A percentile compares a stretch with the other conserved stretches of the same genome.
Evolutionary conservation across 2,888 invertebrate genomes (phyloP).

Genomic region (Parasteatoda lunata): DNA sequence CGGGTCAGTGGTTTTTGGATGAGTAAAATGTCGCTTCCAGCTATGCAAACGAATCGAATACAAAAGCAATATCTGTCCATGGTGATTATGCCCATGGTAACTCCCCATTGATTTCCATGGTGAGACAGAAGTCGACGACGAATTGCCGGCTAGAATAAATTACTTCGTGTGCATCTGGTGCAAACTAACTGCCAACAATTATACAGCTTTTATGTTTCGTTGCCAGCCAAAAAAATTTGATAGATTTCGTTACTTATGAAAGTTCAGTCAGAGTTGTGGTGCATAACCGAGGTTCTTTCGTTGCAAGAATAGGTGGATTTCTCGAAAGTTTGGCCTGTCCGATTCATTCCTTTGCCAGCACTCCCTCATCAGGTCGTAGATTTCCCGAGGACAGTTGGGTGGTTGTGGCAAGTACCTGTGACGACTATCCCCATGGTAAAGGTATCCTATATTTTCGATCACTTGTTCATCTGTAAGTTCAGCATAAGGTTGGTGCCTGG

Average conservation of each 20-base stretch:
- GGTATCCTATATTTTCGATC: slow-evolving; percentile 81
- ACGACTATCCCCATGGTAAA: slow-evolving; percentile 77
- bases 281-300: slow-evolving; percentile 81
- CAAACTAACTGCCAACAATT: background rate
- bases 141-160: background rate
- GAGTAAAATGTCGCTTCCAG: background rate
- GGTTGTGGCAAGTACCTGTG: slow-evolving; percentile 81
- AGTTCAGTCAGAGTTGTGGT: slow-evolving; percentile 59
- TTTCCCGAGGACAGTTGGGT: slow-evolving; percentile 86
- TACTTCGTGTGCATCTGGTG: background rate
- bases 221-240: background rate
- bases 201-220: no score
- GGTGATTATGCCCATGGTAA: background rate
- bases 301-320: slow-evolving; percentile 89
- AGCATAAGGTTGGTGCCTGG: slow-evolving; percentile 85
- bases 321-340: slow-evolving; percentile 88
- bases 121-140: background rate
- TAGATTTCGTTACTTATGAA: background rate
- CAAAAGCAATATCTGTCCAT: background rate
- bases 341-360: slow-evolving; percentile 90
- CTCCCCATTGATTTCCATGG: background rate
- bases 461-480: slow-evolving; percentile 86
- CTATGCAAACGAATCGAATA: background rate
- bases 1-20: background rate
- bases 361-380: slow-evolving; percentile 92